Conservation (phyloP, 1,140 invertebrate genomes). For the Gonatopus flavifemur region DNA sequence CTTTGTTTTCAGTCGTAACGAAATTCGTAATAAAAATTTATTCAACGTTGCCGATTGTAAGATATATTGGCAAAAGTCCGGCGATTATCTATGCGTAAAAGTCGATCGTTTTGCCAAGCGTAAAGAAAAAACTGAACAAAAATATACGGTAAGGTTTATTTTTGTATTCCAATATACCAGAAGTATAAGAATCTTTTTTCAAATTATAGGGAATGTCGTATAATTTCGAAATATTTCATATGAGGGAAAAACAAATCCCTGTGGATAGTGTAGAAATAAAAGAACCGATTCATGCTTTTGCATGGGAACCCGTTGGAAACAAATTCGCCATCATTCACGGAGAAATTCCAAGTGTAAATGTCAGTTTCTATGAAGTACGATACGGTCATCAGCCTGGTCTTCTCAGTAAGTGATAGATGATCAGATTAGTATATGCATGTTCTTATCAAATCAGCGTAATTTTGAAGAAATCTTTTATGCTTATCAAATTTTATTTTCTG, state of each 20-base stretch:
- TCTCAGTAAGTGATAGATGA: constrained; percentile 71
- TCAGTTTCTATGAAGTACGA: constrained; percentile 94
- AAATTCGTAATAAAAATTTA: constrained; percentile 94
- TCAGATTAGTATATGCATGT: constrained; percentile 58
- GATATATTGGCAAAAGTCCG: constrained; percentile 98
- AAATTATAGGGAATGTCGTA: constrained; percentile 86
- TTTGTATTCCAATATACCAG: background rate
- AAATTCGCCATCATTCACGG: constrained; percentile 97
- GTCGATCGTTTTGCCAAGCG: constrained; percentile 97
- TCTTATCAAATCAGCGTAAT: constrained; percentile 5
- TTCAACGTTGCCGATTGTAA: constrained; percentile 98
- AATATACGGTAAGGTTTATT: constrained; percentile 77
- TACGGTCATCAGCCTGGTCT: constrained; percentile 82
- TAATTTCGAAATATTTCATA: constrained; percentile 99
- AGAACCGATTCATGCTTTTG: constrained; percentile 91
- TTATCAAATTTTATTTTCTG: constrained; percentile 20
- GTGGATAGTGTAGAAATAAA: constrained; percentile 96
- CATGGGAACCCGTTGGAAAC: constrained; percentile 95
- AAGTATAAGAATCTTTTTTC: background rate
- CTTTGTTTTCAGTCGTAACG: constrained; percentile 68
- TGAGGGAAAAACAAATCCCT: constrained; percentile 96
- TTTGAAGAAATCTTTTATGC: background rate
- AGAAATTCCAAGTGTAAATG: constrained; percentile 83
- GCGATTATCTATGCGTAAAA: constrained; percentile 97
- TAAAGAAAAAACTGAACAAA: constrained; percentile 86